Evolutionary conservation across 2,888 invertebrate genomes (phyloP), one percentile per base, ranked within the genome.

Genomic region (Tipula unca): DNA sequence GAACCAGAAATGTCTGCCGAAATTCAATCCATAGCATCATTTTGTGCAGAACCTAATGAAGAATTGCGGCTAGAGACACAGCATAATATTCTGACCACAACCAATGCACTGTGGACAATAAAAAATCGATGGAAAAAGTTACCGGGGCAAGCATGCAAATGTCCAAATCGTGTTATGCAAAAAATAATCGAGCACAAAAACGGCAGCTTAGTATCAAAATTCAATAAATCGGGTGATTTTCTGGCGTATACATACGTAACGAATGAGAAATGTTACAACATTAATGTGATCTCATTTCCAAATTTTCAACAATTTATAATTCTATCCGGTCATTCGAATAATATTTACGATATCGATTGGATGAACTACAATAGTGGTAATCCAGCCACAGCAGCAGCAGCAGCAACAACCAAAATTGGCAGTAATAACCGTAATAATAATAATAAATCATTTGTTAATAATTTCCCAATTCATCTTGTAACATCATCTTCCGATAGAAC

Each of bases 401-500:
- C 25, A 69, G 25, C 69, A 69, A 10, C 69, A 69, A 10, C 6
- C 0, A 69, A 69, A 69, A 69, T 69, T 69, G 69, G 20, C 25
- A 69, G 69, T 69, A 69, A 69, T 69, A 69, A 69, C 69, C 25
- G 10, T 69, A 25, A 69, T 69, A 8, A 10, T 17, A 54, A 54
- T 25, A 69, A 69, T 69, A 69, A 69, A 69, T 69, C 69, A 69
- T 69, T 69, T 69, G 69, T 69, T 69, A 69, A 69, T 69, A 83
- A 35, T 83, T 83, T 83, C 32, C 83, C 83, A 29, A 83, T 83
- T 83, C 83, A 83, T 83, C 35, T 83, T 29, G 83, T 83, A 32
- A 32, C 83, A 83, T 83, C 83, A 35, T 83, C 83, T 83, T 83
- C 83, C 83, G 83, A 83, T 83, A 29, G 83, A 35, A 83, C 83